Evolutionary conservation across 2,888 invertebrate species (phyloP).

Genomic region (Scaptomyza cyrtandrae): DNA sequence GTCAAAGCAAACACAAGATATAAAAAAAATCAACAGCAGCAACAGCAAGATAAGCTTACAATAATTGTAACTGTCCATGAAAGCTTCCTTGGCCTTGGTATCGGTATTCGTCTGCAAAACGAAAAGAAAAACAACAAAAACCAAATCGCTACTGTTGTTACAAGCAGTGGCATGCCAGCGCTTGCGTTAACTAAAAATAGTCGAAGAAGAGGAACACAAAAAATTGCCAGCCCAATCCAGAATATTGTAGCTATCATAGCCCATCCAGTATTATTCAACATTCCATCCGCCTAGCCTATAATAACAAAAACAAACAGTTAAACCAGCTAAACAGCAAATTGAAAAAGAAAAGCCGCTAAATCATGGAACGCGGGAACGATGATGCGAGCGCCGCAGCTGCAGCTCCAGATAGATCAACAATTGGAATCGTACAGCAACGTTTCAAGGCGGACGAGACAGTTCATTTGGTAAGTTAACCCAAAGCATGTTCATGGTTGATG

Average conservation of each 20-base stretch:
- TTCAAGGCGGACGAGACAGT: slow-evolving; percentile 83
- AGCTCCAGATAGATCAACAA: slow-evolving; percentile 39
- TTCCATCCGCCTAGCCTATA: slow-evolving; percentile 11
- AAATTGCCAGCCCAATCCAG: slow-evolving; percentile 9
- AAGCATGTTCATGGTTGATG: not conserved
- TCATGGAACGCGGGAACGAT: slow-evolving; percentile 38
- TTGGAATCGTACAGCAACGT: slow-evolving; percentile 81
- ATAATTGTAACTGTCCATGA: slow-evolving; percentile 7
- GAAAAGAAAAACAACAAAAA: slow-evolving; percentile 8
- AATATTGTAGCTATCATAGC: slow-evolving; percentile 5
- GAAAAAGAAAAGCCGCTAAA: slow-evolving; percentile 18
- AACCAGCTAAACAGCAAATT: slow-evolving; percentile 12
- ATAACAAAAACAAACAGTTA: slow-evolving; percentile 7
- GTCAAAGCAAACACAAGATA: slow-evolving; percentile 20
- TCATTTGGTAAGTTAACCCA: slow-evolving; percentile 73
- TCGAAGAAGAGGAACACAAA: not conserved
- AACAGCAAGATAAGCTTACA: slow-evolving; percentile 1
- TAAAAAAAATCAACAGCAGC: not conserved
- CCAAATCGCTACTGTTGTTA: slow-evolving; percentile 37
- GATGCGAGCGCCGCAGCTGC: slow-evolving; percentile 6
- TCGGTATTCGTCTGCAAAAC: slow-evolving; percentile 8
- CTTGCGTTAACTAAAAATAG: slow-evolving; percentile 49
- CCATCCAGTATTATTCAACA: slow-evolving; percentile 24
- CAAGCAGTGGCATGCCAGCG: slow-evolving; percentile 13
- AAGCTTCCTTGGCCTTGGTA: slow-evolving; percentile 20